These are phyloP conservation scores for Elegia similella DNA, from an alignment of 2,888 invertebrate genomes.

Conservation along the genomic window DNA sequence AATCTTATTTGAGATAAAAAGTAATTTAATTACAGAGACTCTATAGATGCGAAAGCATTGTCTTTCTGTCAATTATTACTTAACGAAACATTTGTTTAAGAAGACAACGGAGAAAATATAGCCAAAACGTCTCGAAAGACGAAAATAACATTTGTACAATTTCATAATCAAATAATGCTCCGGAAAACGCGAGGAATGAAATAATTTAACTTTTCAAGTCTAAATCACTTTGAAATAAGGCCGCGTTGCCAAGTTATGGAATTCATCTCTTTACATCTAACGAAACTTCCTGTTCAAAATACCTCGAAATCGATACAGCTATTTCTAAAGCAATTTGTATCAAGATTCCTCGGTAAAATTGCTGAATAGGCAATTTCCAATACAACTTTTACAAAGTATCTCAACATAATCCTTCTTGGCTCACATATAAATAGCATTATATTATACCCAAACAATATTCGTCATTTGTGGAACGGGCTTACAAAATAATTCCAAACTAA, in stretches of 20 bases:
- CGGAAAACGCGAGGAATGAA: not conserved
- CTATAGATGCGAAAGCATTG: not conserved
- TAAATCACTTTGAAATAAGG: not conserved
- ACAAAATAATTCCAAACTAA: not conserved
- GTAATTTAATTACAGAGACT: not conserved
- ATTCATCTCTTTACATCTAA: not conserved
- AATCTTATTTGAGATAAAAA: not conserved
- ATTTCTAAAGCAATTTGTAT: slow-evolving; percentile 1
- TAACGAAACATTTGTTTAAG: not conserved
- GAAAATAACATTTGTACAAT: slow-evolving; percentile 1
- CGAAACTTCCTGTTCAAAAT: not conserved
- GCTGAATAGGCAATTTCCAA: not conserved
- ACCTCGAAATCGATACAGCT: not conserved
- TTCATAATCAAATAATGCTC: not conserved
- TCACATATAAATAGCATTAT: slow-evolving; percentile 1
- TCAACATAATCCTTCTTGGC: not conserved
- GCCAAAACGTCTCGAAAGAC: not conserved
- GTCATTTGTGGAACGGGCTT: not conserved
- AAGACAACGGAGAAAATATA: not conserved
- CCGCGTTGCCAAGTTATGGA: not conserved
- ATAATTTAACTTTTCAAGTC: not conserved
- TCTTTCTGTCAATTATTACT: not conserved
- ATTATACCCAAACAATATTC: not conserved
- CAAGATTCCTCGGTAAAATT: not conserved
- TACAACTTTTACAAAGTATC: slow-evolving; percentile 8